Evolutionary conservation across 2,797 vertebrate species (phyloP).

Genomic region (Serranus cabrilla): DNA sequence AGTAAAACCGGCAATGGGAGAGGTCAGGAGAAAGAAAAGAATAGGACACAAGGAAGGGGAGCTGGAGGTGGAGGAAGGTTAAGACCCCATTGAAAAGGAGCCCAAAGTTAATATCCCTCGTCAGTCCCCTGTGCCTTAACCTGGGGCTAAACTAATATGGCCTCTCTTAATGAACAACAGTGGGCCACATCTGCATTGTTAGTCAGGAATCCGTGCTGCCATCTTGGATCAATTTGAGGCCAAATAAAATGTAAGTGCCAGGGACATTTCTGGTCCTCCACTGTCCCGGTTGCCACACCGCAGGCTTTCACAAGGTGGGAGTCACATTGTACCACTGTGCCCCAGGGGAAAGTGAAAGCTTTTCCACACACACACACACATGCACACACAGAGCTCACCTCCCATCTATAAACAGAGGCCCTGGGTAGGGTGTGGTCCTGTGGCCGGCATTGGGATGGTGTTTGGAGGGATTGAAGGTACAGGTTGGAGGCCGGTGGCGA

Average conservation of each 20-base stretch:
- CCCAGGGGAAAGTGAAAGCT: conserved; percentile 50
- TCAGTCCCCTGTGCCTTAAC: conserved; percentile 72
- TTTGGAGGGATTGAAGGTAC: conserved; percentile 47
- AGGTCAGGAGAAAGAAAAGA: conserved; percentile 56
- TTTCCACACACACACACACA: conserved; percentile 39
- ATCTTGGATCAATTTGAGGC: conserved; percentile 82
- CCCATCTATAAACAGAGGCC: conserved; percentile 71
- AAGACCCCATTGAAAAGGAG: conserved; percentile 74
- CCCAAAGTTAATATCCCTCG: conserved; percentile 80
- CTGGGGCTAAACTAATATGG: conserved; percentile 77
- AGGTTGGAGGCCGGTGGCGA: conserved; percentile 71
- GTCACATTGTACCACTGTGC: conserved; percentile 54
- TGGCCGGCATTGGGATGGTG: conserved; percentile 41
- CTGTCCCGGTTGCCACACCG: conserved; percentile 64
- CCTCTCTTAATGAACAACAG: conserved; percentile 80
- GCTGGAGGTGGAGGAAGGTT: conserved; percentile 62
- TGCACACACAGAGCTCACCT: conserved; percentile 46
- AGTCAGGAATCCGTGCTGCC: conserved; percentile 64
- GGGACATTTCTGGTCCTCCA: conserved; percentile 65
- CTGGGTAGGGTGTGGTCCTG: conserved; percentile 70
- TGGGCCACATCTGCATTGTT: conserved; percentile 72
- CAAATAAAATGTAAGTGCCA: conserved; percentile 72
- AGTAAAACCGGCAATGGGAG: conserved; percentile 67
- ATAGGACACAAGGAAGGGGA: conserved; percentile 45
- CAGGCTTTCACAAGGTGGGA: conserved; percentile 77